Evolutionary conservation across 2,888 invertebrate species (phyloP), one percentile per base, ranked within the genome.

Genomic region (Synanthedon andrenaeformis): DNA sequence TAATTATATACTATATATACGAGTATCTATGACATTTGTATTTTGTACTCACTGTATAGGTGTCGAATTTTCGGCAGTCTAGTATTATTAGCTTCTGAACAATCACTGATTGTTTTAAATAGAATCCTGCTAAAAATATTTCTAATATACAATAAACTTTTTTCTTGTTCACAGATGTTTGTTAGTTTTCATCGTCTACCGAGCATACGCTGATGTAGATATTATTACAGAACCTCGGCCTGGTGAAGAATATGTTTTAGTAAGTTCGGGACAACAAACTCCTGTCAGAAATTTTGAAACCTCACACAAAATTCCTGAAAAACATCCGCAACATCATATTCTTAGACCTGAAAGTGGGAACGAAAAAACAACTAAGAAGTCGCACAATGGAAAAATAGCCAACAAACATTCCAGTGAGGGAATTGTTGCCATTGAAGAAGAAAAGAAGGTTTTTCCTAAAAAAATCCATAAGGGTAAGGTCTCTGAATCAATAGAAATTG

Each of bases 251-350:
- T 92, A 90, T 72, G 92, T 92, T 49, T 85, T 90, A 64, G 90
- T 92, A 55, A 90, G 91, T 63, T 84, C 88, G 13, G 88, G 86
- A 17, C 83, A 85, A 58, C 85, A 87, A 61, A 86, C 85, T 23
- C 81, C 86, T 1, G 54, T 88, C 28, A 77, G 80, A 63, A 78
- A 77, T 64, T 93, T 93, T 65, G 93, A 93, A 77, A 92, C 93
- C 2, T 88, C 93, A 2, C 94, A 94, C 70, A 94, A 93, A 78
- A 88, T 92, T 60, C 91, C 91, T 0, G 89, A 86, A 13, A 83
- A 85, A 63, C 79, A 86, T 58, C 82, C 86, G 1, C 60, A 76
- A 54, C 79, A 85, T 51, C 74, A 79, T 52, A 60, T 76, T 49
- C 62, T 76, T 11, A 79, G 79, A 56, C 82, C 62, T 58, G 88